Evolutionary conservation across 2,797 vertebrate genomes (phyloP).

Genomic region (Myiothlypis chrysogaster): DNA sequence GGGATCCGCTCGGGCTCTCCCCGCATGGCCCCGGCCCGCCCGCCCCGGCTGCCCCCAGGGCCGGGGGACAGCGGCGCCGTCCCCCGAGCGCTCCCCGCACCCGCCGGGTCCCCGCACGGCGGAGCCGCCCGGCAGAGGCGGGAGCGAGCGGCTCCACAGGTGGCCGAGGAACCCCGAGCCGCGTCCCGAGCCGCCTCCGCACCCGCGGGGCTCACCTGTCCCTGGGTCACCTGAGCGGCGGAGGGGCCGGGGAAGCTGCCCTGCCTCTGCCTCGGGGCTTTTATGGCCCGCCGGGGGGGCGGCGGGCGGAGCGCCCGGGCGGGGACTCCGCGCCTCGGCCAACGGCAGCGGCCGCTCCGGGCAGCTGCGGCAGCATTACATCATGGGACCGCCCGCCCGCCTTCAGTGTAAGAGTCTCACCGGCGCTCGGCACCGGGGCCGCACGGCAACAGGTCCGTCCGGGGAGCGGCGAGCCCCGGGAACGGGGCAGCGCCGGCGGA

Average conservation of each 20-base stretch:
- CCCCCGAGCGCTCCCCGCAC: not conserved
- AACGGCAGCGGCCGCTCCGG: constrained; percentile 45
- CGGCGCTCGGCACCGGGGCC: not conserved
- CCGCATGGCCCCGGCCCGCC: too few relatives aligned
- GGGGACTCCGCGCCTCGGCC: constrained; percentile 45
- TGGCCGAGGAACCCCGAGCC: not conserved
- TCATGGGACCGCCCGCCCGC: constrained; percentile 71
- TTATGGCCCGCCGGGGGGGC: constrained; percentile 54
- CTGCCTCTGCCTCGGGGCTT: constrained; percentile 33
- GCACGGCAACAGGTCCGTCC: constrained; percentile 27
- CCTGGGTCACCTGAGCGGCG: not conserved
- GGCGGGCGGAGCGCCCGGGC: constrained; percentile 48
- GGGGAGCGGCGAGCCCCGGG: not conserved
- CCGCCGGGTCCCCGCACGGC: not conserved
- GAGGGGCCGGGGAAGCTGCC: constrained; percentile 14
- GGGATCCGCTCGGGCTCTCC: not conserved
- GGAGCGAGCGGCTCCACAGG: not conserved
- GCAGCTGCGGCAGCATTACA: constrained; percentile 64
- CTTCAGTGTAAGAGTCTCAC: constrained; percentile 64
- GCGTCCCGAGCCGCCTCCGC: not conserved
- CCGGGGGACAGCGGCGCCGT: not conserved
- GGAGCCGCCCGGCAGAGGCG: not conserved
- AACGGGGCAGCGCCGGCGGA: not conserved
- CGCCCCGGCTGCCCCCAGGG: not conserved
- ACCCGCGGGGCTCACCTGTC: not conserved